Evolutionary conservation across 2,113 vertebrate species (phyloP), one percentile per base, ranked within the genome.

Genomic region (Anthoscopus minutus): DNA sequence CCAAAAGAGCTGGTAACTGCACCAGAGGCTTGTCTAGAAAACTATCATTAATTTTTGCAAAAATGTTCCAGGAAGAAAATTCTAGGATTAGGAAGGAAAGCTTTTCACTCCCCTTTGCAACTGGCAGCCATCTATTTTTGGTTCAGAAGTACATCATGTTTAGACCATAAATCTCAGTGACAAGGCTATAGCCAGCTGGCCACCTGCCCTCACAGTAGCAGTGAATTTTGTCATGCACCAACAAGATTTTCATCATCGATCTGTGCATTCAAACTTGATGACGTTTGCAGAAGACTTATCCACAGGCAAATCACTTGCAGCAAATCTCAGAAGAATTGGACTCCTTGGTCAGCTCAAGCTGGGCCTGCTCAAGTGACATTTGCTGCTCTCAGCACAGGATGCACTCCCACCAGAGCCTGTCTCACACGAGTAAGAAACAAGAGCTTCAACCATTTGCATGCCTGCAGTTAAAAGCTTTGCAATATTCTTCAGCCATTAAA

Each of bases 131-230:
- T 76, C 87, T 96, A 65, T 67, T 69, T 93, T 85, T 58, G 15
- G 21, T 94, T 92, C 37, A 72, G 88, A 82, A 79, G 4, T 9
- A 6, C 13, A 44, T 51, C 23, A 7, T 1, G 0, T 42, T 60
- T 65, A 71, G 23, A 42, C 51, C 47, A 77, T 91, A 91, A 92
- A 93, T 94, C 85, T 92, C 62, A 72, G 44, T 82, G 83, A 96
- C 72, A 54, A 73, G 64, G 30, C 11, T 17, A 20, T 4, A 80
- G 38, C 27, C 38, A 91, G 86, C 71, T 85, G 67, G 31, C 31
- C 57, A 79, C 47, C 47, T 95, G 72, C 23, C 61, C n/a, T 87
- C 3, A 3, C 79, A 66, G 88, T 35, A 88, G 86, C 83, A 89
- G 47, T 64, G 83, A 92, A 81, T 93, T 69, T 78, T 94, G 69